These are phyloP conservation scores for Ennomos fuscantarius DNA, from an alignment of 2,888 invertebrate species.

Conservation along the genomic window DNA sequence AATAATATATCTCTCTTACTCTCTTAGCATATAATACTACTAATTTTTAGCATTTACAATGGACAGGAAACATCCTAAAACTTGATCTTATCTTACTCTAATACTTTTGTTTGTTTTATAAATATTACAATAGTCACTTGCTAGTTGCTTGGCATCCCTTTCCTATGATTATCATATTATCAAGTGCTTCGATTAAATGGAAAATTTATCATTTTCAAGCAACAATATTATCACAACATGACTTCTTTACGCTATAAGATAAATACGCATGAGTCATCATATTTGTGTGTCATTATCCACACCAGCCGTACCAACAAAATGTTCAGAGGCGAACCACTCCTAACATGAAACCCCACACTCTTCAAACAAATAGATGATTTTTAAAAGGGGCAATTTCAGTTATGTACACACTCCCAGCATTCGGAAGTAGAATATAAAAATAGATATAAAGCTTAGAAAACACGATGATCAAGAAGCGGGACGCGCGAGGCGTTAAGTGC, in stretches of 20 bases:
- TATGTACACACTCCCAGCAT: slow-evolving; percentile 68
- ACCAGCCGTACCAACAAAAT: slow-evolving; percentile 13
- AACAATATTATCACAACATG: slow-evolving; percentile 34
- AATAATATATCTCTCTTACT: slow-evolving; percentile 46
- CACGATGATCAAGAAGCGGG: slow-evolving; percentile 60
- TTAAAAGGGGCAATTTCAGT: slow-evolving; percentile 54
- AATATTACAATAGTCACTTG: slow-evolving; percentile 34
- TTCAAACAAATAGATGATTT: slow-evolving; percentile 58
- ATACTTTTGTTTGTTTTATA: slow-evolving; percentile 38
- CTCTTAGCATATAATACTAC: slow-evolving; percentile 44
- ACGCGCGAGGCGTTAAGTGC: slow-evolving; percentile 56
- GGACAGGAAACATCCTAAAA: slow-evolving; percentile 46
- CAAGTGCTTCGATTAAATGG: slow-evolving; percentile 19
- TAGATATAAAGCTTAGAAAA: slow-evolving; percentile 76
- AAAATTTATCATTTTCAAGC: slow-evolving; percentile 23
- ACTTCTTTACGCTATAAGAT: slow-evolving; percentile 27
- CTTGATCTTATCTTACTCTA: slow-evolving; percentile 45
- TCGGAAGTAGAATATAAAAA: slow-evolving; percentile 66
- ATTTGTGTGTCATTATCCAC: slow-evolving; percentile 39
- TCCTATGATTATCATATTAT: slow-evolving; percentile 13
- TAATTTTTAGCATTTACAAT: slow-evolving; percentile 44
- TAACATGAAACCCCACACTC: slow-evolving; percentile 50
- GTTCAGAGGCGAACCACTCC: slow-evolving; percentile 33
- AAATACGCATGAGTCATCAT: slow-evolving; percentile 27
- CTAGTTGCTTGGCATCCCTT: slow-evolving; percentile 40